phyloP scores from a whole-genome alignment of 35 echinoderm and acorn worm species.

The Lytechinus pictus region DNA sequence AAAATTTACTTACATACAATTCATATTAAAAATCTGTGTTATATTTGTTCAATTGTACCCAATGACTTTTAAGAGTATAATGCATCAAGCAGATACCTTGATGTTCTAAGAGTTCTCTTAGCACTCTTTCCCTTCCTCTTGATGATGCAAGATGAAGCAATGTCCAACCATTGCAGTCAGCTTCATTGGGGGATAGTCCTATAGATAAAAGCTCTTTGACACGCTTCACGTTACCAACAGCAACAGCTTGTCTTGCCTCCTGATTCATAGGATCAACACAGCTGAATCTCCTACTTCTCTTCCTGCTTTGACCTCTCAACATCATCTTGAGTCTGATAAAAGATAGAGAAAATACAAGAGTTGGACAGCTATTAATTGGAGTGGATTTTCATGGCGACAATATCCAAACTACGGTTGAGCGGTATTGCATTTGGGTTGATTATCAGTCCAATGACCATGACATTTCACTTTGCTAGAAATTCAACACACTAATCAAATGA shows the following conservation, averaged over 20 bases:
- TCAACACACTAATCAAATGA: no score
- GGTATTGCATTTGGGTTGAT: no score
- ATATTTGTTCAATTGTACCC: no score
- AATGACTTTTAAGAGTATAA: no score
- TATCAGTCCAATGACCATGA: no score
- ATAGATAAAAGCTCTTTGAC: conserved; percentile 57
- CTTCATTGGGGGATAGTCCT: conserved; percentile 70
- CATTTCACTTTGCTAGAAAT: no score
- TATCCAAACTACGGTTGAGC: no score
- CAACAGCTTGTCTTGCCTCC: conserved; percentile 69
- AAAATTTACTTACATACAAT: no score
- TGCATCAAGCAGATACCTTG: no score
- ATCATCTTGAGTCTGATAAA: background rate
- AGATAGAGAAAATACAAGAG: background rate
- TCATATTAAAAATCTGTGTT: no score
- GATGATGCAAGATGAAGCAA: conserved; percentile 79
- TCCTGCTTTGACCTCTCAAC: conserved; percentile 39
- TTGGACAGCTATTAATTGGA: no score
- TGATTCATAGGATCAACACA: conserved; percentile 36
- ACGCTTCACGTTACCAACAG: conserved; percentile 59
- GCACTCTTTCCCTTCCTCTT: conserved; percentile 65
- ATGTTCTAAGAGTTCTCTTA: conserved; percentile 69
- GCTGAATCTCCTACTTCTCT: conserved; percentile 12
- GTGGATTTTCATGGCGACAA: no score
- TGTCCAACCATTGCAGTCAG: conserved; percentile 79